A percentile compares a stretch with the other conserved stretches of the same genome.
Evolutionary conservation across 2,888 invertebrate genomes (phyloP).

Genomic region (Helleia helle): DNA sequence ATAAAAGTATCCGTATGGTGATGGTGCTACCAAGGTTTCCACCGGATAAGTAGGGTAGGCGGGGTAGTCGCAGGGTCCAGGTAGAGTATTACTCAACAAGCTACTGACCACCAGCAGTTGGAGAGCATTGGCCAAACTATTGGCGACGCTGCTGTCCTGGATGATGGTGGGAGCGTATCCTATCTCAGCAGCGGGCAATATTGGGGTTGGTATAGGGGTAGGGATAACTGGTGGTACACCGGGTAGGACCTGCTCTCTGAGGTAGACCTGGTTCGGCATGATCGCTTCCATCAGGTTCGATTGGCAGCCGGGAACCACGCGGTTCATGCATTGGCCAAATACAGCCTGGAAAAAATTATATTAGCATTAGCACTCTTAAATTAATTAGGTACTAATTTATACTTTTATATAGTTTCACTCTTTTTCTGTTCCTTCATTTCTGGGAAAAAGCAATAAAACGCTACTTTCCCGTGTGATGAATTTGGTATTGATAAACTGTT

Average conservation of each 20-base stretch:
- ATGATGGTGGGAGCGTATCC: constrained; percentile 32
- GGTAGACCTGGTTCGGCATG: constrained; percentile 25
- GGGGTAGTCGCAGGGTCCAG: constrained; percentile 23
- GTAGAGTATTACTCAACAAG: constrained; percentile 43
- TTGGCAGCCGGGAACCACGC: constrained; percentile 28
- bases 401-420: no score
- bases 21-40: neutral
- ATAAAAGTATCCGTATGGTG: constrained; percentile 18
- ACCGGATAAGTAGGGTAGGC: constrained; percentile 15
- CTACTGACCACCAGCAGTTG: constrained; percentile 54
- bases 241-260: constrained; percentile 23
- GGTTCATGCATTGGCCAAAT: constrained; percentile 35
- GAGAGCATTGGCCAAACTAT: constrained; percentile 49
- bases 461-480: no score
- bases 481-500: no score
- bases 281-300: constrained; percentile 26
- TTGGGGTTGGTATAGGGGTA: constrained; percentile 14
- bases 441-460: no score
- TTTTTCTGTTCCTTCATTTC: no score
- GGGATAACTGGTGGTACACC: constrained; percentile 14
- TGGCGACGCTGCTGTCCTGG: constrained; percentile 51
- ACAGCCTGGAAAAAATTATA: constrained; percentile 29
- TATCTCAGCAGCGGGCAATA: constrained; percentile 16
- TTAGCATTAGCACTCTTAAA: no score
- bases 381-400: no score